These are phyloP conservation scores for Proctacanthus coquilletti DNA, from an alignment of 1,140 invertebrate species.

Conservation along the genomic window DNA sequence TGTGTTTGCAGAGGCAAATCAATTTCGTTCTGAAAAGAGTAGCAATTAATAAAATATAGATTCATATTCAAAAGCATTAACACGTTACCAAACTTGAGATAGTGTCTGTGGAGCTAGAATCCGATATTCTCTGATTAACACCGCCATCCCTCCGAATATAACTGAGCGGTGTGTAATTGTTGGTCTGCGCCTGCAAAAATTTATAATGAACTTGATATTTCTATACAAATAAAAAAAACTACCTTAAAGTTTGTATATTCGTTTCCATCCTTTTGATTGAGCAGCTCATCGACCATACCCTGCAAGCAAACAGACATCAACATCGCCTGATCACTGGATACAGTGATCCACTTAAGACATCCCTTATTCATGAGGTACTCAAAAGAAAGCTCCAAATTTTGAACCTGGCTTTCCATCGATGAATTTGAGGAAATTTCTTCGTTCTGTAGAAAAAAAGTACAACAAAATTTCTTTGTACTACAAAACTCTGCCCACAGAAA, in stretches of 20 bases:
- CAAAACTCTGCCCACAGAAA: too few species aligned
- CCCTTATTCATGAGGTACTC: conserved; percentile 92
- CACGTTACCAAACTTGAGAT: conserved; percentile 9
- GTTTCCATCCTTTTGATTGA: conserved; percentile 58
- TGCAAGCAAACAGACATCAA: conserved; percentile 90
- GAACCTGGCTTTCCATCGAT: conserved; percentile 18
- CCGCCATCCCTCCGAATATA: conserved; percentile 39
- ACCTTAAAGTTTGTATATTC: conserved; percentile 8
- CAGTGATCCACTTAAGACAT: conserved; percentile 80
- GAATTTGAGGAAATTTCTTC: conserved; percentile 4
- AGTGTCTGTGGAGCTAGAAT: conserved; percentile 10
- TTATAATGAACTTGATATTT: too few species aligned
- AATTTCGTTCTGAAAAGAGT: conserved; percentile 4
- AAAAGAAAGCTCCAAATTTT: conserved; percentile 70
- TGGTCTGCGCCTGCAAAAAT: background rate
- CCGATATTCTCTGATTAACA: conserved; percentile 4
- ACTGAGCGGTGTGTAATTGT: conserved; percentile 29
- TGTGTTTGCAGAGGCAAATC: conserved; percentile 4
- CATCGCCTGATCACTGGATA: conserved; percentile 80
- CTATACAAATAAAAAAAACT: background rate
- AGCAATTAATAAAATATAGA: background rate
- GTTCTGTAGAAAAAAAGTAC: conserved; percentile 3
- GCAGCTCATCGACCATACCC: conserved; percentile 85
- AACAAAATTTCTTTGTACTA: conserved; percentile 4
- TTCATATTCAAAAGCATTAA: conserved; percentile 6